Evolutionary conservation across 2,888 invertebrate genomes (phyloP), one percentile per base, ranked within the genome.

Genomic region (Polymixis lichenea): DNA sequence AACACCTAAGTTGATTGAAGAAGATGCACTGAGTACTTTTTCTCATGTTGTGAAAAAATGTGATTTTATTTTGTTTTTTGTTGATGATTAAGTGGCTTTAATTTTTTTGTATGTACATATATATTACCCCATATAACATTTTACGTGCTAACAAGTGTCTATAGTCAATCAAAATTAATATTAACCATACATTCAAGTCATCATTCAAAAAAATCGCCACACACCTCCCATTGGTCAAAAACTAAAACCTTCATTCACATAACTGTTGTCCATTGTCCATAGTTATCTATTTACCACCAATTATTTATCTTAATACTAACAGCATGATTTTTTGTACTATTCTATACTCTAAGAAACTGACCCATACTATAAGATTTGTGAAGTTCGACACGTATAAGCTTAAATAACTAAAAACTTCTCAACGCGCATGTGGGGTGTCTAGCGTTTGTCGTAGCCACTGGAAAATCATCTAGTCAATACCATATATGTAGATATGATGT

Each of bases 321-420:
- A 83, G 83, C 89, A 89, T 85, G 84, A 73, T 17, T 55, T 64
- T 81, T 79, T 85, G 76, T 75, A 71, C 71, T 80, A 70, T 70
- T 85, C 72, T 70, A 78, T 66, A 61, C 62, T 78, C 28, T 75
- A 80, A 77, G 78, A 80, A 87, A 87, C 86, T 88, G 88, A 88
- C 84, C 88, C 88, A 88, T 83, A 81, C 65, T 74, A 86, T 87
- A 81, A 79, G 82, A 83, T 67, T 81, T 73, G 73, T 83, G 51
- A 70, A 78, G 22, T 86, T 78, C 60, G 38, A 82, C 65, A 76
- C 78, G 82, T 77, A 72, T 80, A 62, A 70, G 87, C 87, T 84
- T 85, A 53, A 83, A 78, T 78, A 82, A 78, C 81, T 72, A 73
- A 71, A 66, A 76, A 43, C 65, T 73, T 78, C 28, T 80, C 51